Percentiles rank a stretch among this genome's conserved stretches.
Evolutionary conservation across 2,113 vertebrate genomes (phyloP).

Genomic region (Hypomesus transpacificus): DNA sequence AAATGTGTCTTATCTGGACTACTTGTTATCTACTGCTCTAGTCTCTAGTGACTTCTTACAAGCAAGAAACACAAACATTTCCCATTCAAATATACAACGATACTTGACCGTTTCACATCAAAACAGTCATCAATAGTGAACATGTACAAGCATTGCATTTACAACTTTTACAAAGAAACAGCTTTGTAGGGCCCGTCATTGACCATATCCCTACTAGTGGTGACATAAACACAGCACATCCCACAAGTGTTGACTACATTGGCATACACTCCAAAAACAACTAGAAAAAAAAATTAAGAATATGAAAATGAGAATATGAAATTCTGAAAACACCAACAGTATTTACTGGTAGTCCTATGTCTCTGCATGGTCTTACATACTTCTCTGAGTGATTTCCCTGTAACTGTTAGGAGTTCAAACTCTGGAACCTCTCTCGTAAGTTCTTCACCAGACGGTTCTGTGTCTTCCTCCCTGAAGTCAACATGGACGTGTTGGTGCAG

Average conservation of each 20-base stretch:
- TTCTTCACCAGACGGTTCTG: constrained; percentile 79
- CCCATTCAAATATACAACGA: constrained; percentile 18
- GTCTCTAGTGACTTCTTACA: no score
- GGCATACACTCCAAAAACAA: no score
- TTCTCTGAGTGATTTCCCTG: neutral
- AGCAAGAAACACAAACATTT: no score
- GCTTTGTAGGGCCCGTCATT: neutral
- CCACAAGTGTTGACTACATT: no score
- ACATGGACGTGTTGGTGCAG: constrained; percentile 33
- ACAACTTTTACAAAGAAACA: constrained; percentile 30
- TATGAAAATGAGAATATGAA: no score
- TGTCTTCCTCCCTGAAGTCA: constrained; percentile 39
- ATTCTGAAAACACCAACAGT: no score
- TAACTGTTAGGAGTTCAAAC: constrained; percentile 58
- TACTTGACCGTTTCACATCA: constrained; percentile 24
- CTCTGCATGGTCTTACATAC: neutral
- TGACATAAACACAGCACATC: no score
- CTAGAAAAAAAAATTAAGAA: no score
- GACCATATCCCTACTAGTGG: neutral
- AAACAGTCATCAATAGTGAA: constrained; percentile 38
- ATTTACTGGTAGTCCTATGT: no score
- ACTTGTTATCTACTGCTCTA: no score
- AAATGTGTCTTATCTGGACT: neutral
- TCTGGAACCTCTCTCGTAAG: constrained; percentile 90
- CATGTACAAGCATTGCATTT: constrained; percentile 53